Conservation (phyloP, 2,113 vertebrate genomes). For the Macheiramphus alcinus region DNA sequence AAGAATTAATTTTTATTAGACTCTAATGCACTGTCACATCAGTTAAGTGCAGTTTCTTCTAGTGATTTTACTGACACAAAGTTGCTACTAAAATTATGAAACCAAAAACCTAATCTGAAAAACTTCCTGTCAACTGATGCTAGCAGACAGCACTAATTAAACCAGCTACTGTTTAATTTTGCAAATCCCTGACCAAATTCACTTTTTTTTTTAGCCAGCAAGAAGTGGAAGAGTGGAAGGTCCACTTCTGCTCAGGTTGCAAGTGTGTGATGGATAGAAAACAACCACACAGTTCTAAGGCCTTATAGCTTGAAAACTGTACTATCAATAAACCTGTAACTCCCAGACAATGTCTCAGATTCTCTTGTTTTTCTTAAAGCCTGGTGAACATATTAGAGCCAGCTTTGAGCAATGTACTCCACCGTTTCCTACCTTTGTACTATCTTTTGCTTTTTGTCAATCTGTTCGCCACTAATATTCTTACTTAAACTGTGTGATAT, state of each 20-base stretch:
- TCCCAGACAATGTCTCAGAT: neutral
- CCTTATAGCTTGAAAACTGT: neutral
- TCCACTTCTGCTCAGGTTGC: neutral
- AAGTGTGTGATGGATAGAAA: neutral
- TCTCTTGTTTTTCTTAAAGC: neutral
- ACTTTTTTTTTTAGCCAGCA: neutral
- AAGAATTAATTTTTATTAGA: neutral
- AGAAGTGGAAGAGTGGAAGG: neutral
- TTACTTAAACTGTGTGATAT: neutral
- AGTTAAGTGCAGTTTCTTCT: neutral
- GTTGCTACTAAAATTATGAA: neutral
- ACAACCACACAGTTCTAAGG: neutral
- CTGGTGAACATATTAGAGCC: neutral
- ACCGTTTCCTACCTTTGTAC: neutral
- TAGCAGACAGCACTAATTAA: neutral
- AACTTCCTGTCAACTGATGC: neutral
- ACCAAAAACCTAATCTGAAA: neutral
- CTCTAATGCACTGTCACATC: neutral
- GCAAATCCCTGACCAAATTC: neutral
- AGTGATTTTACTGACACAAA: neutral
- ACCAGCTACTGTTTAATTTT: neutral
- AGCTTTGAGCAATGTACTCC: neutral
- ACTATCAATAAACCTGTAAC: neutral
- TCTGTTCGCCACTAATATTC: neutral
- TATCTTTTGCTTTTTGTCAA: neutral